Evolutionary conservation across 2,797 vertebrate genomes (phyloP), one percentile per base, ranked within the genome.

Genomic region (Caiman crocodilus): DNA sequence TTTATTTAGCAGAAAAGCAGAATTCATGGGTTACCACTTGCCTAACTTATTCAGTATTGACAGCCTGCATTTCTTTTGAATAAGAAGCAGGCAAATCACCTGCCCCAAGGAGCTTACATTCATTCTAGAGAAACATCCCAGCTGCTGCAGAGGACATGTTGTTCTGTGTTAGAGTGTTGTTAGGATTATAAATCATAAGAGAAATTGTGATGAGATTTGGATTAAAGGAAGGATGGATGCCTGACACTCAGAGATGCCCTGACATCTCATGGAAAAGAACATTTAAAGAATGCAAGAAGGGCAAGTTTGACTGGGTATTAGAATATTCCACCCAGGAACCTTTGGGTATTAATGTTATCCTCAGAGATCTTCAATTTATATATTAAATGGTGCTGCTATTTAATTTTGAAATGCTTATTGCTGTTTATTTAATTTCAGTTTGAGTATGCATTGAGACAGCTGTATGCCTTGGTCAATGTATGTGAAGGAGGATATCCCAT

Each of bases 391-490:
- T 74, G 11, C 10, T 91, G 23, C 14, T 90, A 3, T 71, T 93
- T 13, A 10, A 86, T 14, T 32, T 21, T 88, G 83, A 76, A 35
- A n/a, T 50, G 1, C 25, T 74, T 81, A 76, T 69, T 61, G 7
- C 5, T 69, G 14, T 76, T 79, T 89, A 11, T 94, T 94, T 96
- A 88, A 74, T 98, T 99, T 88, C 97, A 99, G 99, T 99, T 98
- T 10, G 99, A 99, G 88, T 99, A 99, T 23, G 99, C 99, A 4
- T 95, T 99, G 96, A 98, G 98, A 93, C 98, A 99, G 58, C 96
- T 99, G 80, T 99, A 99, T 5, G 98, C 98, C 80, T 98, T 99
- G 97, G 98, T 98, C 95, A 99, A 99, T 89, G 94, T 99, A 89
- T 99, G 99, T 94, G 99, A 99, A 97, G 95, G 92, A 81, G 98